phyloP scores from a whole-genome alignment of 1,140 invertebrate species.

The Belonocnema kinseyi region DNA sequence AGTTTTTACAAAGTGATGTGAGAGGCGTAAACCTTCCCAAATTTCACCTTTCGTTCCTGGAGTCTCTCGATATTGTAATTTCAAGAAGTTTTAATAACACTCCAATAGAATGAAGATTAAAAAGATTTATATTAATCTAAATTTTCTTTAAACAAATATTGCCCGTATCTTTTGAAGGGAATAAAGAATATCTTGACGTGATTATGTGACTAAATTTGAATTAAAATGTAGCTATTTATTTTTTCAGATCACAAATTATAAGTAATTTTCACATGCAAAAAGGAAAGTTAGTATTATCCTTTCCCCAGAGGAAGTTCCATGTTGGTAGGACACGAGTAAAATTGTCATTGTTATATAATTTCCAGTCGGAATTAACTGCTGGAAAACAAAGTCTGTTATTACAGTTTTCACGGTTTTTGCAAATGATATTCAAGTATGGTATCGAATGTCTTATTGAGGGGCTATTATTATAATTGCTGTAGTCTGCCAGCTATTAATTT shows the following conservation, averaged over 20 bases:
- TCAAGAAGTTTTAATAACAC: neutral
- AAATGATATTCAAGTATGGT: neutral
- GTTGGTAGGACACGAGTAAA: neutral
- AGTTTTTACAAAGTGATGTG: neutral
- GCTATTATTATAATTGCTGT: conserved; percentile 10
- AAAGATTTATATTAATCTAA: too few species aligned
- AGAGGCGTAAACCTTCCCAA: neutral
- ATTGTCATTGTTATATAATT: conserved; percentile 17
- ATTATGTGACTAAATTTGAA: too few species aligned
- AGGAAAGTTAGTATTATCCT: too few species aligned
- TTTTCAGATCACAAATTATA: too few species aligned
- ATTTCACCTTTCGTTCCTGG: neutral
- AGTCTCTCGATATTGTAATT: neutral
- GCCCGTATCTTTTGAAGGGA: too few species aligned
- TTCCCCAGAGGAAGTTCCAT: too few species aligned
- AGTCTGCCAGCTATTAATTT: neutral
- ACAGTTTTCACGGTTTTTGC: neutral
- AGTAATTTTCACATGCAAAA: too few species aligned
- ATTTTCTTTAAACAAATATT: too few species aligned
- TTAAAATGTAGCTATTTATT: too few species aligned
- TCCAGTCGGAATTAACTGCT: neutral
- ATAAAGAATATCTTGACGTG: too few species aligned
- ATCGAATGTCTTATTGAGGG: neutral
- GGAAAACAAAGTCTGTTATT: neutral
- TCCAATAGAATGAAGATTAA: too few species aligned